Conservation (phyloP, 2,113 vertebrate genomes). For the Leiothrix lutea region DNA sequence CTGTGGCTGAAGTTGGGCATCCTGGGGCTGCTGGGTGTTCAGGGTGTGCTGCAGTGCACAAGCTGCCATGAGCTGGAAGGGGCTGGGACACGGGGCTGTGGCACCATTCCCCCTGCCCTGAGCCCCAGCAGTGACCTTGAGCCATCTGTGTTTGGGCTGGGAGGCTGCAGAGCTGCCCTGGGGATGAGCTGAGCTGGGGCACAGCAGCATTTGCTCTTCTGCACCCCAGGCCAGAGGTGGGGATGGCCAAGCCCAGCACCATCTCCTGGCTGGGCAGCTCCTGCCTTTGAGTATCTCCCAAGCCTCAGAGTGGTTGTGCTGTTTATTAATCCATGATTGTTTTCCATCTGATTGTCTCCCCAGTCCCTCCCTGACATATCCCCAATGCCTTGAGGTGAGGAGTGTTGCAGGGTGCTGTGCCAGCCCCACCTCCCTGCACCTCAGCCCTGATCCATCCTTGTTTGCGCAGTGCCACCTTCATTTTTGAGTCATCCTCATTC, state of each 20-base stretch:
- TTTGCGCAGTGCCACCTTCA: neutral
- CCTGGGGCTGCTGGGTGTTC: neutral
- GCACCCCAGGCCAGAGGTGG: neutral
- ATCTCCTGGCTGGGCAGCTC: neutral
- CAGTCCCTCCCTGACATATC: neutral
- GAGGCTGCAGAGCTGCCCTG: neutral
- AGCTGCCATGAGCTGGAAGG: neutral
- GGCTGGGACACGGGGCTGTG: neutral
- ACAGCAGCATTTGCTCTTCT: neutral
- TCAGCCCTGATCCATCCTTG: fast-evolving
- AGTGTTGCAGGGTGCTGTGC: neutral
- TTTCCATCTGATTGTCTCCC: neutral
- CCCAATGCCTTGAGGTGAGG: neutral
- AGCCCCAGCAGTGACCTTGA: neutral
- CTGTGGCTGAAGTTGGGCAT: slow-evolving; percentile 67
- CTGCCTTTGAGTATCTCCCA: fast-evolving
- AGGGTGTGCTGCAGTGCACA: neutral
- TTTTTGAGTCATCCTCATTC: neutral
- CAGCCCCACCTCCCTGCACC: neutral
- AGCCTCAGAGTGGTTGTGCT: neutral
- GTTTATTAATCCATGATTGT: neutral
- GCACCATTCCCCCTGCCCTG: neutral
- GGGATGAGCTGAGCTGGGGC: neutral
- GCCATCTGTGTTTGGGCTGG: neutral
- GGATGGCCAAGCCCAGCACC: neutral